phyloP scores from a whole-genome alignment of 2,888 invertebrate species.

The Campoplex nolae region DNA sequence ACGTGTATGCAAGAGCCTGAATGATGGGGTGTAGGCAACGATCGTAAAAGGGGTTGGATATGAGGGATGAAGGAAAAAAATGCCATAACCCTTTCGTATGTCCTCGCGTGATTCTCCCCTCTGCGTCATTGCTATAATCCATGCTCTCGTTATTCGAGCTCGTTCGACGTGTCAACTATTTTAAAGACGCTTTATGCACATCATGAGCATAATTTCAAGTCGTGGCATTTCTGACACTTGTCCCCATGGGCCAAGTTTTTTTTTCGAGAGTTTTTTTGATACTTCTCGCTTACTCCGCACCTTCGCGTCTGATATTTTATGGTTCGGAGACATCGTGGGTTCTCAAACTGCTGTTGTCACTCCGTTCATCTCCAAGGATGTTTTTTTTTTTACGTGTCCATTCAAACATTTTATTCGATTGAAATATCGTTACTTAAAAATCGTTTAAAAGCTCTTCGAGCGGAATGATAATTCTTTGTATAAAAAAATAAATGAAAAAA shows the following conservation, averaged over 20 bases:
- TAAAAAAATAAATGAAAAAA: no score
- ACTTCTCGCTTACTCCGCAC: background rate
- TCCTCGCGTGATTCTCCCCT: conserved; percentile 10
- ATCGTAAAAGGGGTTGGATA: conserved; percentile 1
- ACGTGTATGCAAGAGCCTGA: background rate
- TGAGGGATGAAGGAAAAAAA: conserved; percentile 30
- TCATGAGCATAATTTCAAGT: background rate
- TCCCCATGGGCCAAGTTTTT: background rate
- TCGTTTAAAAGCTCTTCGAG: no score
- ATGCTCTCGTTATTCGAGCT: conserved; percentile 20
- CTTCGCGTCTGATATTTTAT: background rate
- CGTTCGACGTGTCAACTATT: conserved; percentile 36
- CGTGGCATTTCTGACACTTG: conserved; percentile 33
- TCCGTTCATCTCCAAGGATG: background rate
- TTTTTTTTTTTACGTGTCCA: no score
- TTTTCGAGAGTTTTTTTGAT: conserved; percentile 21
- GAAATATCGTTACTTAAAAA: background rate
- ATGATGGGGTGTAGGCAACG: background rate
- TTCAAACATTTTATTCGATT: background rate
- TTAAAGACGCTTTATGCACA: background rate
- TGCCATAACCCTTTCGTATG: conserved; percentile 31
- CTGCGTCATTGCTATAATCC: conserved; percentile 29
- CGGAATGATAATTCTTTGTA: no score
- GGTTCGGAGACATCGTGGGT: background rate
- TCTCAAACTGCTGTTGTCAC: conserved; percentile 1